Conservation (phyloP, 2,113 vertebrate species). For the Plestiodon gilberti region DNA sequence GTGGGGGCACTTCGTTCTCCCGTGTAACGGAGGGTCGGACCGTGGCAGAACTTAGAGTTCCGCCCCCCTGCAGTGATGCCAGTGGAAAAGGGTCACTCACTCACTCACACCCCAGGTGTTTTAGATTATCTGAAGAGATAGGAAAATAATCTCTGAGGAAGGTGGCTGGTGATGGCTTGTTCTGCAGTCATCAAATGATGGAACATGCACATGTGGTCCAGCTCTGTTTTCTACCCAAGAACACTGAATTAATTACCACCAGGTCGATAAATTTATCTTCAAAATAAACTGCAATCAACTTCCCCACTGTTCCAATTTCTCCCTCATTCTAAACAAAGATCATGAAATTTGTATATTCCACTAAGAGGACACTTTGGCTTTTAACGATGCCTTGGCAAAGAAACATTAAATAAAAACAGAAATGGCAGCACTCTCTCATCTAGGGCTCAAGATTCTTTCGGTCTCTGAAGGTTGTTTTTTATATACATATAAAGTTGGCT, state of each 20-base stretch:
- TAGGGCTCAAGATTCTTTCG: conserved; percentile 10
- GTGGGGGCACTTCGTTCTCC: too few species aligned
- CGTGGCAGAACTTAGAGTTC: too few species aligned
- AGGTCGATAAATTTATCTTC: not conserved
- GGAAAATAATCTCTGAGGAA: not conserved
- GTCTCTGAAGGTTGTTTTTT: not conserved
- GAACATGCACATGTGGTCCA: not conserved
- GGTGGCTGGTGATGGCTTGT: not conserved
- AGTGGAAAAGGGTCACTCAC: too few species aligned
- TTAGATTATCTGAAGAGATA: not conserved
- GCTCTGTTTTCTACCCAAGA: not conserved
- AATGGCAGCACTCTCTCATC: not conserved
- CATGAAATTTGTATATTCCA: not conserved
- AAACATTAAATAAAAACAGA: conserved; percentile 1
- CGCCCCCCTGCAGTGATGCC: too few species aligned
- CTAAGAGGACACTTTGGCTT: conserved; percentile 5
- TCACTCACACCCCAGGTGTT: too few species aligned
- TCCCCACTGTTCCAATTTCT: not conserved
- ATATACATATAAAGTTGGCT: conserved; percentile 29
- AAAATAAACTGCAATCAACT: not conserved
- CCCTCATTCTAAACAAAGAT: conserved; percentile 10
- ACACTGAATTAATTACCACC: not conserved
- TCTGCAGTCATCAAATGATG: not conserved
- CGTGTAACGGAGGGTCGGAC: too few species aligned
- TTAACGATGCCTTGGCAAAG: not conserved